Evolutionary conservation across 2,888 invertebrate species (phyloP), one percentile per base, ranked within the genome.

Genomic region (Acronicta alni): DNA sequence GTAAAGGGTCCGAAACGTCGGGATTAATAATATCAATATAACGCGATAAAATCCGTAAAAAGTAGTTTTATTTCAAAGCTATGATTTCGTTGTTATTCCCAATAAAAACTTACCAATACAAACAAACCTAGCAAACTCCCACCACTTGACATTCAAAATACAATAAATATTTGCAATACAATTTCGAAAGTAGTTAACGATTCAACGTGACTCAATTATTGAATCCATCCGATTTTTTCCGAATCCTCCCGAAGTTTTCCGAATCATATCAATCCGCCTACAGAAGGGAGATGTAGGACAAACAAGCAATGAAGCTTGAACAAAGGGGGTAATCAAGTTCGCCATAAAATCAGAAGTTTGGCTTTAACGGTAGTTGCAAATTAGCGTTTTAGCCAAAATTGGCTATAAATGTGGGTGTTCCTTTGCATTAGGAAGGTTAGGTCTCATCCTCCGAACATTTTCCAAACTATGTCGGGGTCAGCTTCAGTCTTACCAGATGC

Each of bases 151-250:
- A 44, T 41, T 55, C 47, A 52, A 55, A 66, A 66, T 59, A 55
- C 18, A 59, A 55, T 38, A 67, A 66, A n/a, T 35, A 35, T 59
- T 20, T 60, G 10, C 20, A 45, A 47, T 39, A 20, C 38, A 35
- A 72, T 67, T 64, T 47, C 38, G 32, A 60, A 68, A 72, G 52
- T 39, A 49, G 60, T 66, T 67, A 52, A 16, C 46, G 14, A n/a
- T 9, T 17, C 32, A 54, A 56, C 68, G 72, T 72, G 68, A 67
- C 72, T 53, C 30, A 47, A 44, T 44, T 66, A 43, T 35, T 42
- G 35, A 57, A 57, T 17, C 17, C 8, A 6, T 0, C 35, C 53
- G 49, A 71, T 32, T 7, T 46, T 58, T 30, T 0, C 14, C 52
- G 52, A 51, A 12, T 3, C n/a, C 4, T 14, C 0, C 42, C 54